Conservation (phyloP, 2,888 invertebrate genomes). For the Synergus umbraculus region DNA sequence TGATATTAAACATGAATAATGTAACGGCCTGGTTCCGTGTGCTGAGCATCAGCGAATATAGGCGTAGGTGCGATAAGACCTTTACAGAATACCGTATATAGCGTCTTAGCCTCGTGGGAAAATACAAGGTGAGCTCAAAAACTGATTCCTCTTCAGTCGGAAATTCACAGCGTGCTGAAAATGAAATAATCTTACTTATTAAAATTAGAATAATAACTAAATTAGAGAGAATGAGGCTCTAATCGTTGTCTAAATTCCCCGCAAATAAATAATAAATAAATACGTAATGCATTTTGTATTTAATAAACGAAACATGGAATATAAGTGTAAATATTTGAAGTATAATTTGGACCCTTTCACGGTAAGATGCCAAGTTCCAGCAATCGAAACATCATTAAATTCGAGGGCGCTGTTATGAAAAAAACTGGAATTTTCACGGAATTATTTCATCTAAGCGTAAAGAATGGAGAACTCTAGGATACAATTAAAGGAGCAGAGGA, state of each 20-base stretch:
- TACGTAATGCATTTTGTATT: no score
- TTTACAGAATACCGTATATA: conserved; percentile 30
- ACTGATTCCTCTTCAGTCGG: neutral
- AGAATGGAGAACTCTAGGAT: conserved; percentile 41
- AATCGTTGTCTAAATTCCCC: no score
- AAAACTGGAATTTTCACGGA: conserved; percentile 12
- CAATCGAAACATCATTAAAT: neutral
- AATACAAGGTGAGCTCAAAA: conserved; percentile 4
- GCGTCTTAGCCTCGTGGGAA: neutral
- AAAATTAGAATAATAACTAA: no score
- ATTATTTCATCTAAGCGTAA: conserved; percentile 31
- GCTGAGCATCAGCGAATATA: conserved; percentile 54
- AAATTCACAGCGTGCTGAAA: neutral
- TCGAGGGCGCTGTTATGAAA: conserved; percentile 20
- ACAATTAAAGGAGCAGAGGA: conserved; percentile 46
- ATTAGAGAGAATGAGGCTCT: no score
- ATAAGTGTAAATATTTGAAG: no score
- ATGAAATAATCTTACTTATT: no score
- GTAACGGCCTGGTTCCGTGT: conserved; percentile 65
- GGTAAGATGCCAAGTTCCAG: neutral
- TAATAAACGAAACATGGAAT: no score
- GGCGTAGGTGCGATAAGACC: conserved; percentile 54
- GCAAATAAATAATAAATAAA: no score
- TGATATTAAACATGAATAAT: conserved; percentile 77
- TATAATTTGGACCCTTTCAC: neutral